Evolutionary conservation across 1,140 invertebrate species (phyloP).

Genomic region (Dinoponera quadriceps): DNA sequence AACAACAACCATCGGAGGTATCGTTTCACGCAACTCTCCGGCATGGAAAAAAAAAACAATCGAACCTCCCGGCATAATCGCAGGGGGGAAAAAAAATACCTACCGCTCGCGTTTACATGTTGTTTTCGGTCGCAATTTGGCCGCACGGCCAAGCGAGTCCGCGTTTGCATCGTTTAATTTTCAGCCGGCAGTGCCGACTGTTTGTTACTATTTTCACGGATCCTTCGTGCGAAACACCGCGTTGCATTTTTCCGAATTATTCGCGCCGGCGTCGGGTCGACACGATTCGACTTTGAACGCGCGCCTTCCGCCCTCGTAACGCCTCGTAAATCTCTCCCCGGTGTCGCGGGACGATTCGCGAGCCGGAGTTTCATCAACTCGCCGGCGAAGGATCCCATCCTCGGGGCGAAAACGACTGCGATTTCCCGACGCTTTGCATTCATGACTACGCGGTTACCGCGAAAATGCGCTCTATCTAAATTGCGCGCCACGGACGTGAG

Average conservation of each 20-base stretch:
- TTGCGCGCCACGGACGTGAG: no score
- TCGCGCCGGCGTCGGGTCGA: background rate
- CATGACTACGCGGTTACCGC: slow-evolving; percentile 1
- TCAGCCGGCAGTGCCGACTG: no score
- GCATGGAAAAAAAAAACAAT: no score
- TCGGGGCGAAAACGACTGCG: slow-evolving; percentile 19
- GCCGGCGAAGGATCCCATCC: slow-evolving; percentile 8
- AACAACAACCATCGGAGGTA: no score
- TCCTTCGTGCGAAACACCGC: background rate
- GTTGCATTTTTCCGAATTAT: background rate
- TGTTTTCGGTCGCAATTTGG: no score
- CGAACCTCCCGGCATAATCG: no score
- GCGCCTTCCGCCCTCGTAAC: slow-evolving; percentile 2
- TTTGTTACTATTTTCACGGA: background rate
- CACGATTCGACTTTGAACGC: background rate
- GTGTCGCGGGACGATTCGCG: background rate
- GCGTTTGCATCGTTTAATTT: background rate
- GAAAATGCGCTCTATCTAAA: slow-evolving; percentile 60
- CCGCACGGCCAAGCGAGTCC: no score
- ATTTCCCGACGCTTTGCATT: slow-evolving; percentile 53
- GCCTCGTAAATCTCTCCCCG: background rate
- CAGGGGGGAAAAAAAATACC: no score
- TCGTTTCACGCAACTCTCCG: no score
- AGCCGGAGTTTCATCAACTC: background rate
- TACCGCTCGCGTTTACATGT: no score